A percentile compares a stretch with the other conserved stretches of the same genome.
These are phyloP conservation scores for Phaethon lepturus DNA, from an alignment of 2,113 vertebrate genomes.

Conservation along the genomic window DNA sequence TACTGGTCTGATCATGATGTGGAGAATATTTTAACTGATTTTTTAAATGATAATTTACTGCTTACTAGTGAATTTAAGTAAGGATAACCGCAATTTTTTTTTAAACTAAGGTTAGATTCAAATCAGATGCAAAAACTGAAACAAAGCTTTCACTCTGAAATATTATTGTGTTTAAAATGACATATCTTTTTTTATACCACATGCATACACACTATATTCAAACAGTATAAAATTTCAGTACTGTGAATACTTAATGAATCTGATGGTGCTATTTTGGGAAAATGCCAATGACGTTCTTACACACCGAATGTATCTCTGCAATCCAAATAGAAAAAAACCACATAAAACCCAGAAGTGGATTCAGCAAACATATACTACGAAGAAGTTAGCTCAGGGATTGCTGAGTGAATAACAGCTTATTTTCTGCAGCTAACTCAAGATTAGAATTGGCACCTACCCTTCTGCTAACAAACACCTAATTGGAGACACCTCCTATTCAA, in stretches of 20 bases:
- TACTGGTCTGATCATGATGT: not conserved
- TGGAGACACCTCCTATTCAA: constrained; percentile 82
- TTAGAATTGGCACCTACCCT: constrained; percentile 75
- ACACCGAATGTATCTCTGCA: not conserved
- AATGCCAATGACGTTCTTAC: not conserved
- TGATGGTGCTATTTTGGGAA: not conserved
- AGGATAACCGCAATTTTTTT: not conserved
- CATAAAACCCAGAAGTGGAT: not conserved
- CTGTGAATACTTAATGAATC: not conserved
- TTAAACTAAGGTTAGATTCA: not conserved
- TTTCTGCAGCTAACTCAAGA: constrained; percentile 62
- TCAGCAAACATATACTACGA: constrained; percentile 1
- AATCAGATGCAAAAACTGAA: not conserved
- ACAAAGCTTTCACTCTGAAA: not conserved
- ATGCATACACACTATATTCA: not conserved
- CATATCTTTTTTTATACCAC: not conserved
- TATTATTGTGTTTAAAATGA: not conserved
- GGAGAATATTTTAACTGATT: not conserved
- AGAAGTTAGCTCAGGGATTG: constrained; percentile 10
- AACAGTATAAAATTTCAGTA: not conserved
- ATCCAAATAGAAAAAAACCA: constrained; percentile 8
- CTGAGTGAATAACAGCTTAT: constrained; percentile 66
- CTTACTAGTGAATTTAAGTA: not conserved
- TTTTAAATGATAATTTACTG: not conserved
- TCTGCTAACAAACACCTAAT: constrained; percentile 84